phyloP scores from a whole-genome alignment of 2,797 vertebrate species.

The Enteromius paludinosus region DNA sequence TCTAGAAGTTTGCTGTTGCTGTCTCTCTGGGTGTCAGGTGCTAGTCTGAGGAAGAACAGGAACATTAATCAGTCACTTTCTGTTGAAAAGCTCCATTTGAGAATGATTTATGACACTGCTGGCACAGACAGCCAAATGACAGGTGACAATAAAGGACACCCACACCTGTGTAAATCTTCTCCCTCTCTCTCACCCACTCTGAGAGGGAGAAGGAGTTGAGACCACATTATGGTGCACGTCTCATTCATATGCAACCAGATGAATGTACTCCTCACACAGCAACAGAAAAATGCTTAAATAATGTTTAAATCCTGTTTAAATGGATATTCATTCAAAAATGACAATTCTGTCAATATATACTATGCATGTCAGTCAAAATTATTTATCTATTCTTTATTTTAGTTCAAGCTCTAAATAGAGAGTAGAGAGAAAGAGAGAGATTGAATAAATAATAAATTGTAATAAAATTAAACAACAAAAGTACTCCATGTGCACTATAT shows the following conservation, averaged over 20 bases:
- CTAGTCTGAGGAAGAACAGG: slow-evolving; percentile 51
- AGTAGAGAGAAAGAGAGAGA: neutral
- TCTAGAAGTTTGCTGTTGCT: slow-evolving; percentile 44
- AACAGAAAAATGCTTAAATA: neutral
- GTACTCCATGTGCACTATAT: neutral
- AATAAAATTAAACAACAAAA: neutral
- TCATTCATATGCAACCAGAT: slow-evolving; percentile 23
- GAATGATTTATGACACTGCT: slow-evolving; percentile 82
- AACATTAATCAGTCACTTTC: slow-evolving; percentile 63
- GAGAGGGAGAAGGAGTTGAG: neutral
- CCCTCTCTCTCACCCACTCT: slow-evolving; percentile 43
- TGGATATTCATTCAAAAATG: neutral
- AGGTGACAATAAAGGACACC: slow-evolving; percentile 85
- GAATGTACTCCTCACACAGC: neutral
- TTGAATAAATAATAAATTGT: neutral
- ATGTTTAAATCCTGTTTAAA: neutral
- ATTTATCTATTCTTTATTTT: neutral
- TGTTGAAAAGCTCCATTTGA: slow-evolving; percentile 81
- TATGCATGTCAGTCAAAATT: neutral
- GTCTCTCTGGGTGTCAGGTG: slow-evolving; percentile 50
- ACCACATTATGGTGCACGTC: slow-evolving; percentile 16
- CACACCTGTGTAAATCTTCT: slow-evolving; percentile 80
- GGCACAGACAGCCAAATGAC: slow-evolving; percentile 78
- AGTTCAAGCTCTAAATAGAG: neutral
- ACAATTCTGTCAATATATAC: neutral